Evolutionary conservation across 2,888 invertebrate genomes (phyloP).

Genomic region (Drosophila nr. medialis): DNA sequence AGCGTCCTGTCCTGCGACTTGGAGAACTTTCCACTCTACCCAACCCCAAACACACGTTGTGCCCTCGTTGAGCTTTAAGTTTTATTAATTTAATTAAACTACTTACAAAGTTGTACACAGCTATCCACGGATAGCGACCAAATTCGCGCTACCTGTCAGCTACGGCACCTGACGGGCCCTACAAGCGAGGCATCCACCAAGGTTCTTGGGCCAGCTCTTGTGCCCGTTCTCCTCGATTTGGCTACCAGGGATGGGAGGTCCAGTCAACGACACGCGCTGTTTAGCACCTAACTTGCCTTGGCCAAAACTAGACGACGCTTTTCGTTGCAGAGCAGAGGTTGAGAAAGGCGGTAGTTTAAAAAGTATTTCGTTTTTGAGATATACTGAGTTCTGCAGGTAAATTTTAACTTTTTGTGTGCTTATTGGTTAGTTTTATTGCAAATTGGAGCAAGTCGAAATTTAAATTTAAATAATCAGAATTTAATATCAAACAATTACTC

Average conservation of each 20-base stretch:
- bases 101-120: conserved; percentile 74
- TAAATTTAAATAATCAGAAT: neutral
- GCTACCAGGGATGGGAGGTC: conserved; percentile 26
- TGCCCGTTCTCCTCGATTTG: neutral
- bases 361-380: conserved; percentile 32
- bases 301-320: conserved; percentile 48
- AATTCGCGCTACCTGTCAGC: conserved; percentile 49
- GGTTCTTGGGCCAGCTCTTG: neutral
- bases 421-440: too few species aligned
- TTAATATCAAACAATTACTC: neutral
- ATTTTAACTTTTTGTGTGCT: neutral
- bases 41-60: conserved; percentile 21
- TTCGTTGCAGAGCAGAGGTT: conserved; percentile 9
- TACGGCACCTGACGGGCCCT: conserved; percentile 27
- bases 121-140: conserved; percentile 65
- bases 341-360: conserved; percentile 24
- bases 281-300: conserved; percentile 75
- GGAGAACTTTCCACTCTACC: conserved; percentile 44
- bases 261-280: conserved; percentile 71
- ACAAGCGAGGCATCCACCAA: conserved; percentile 24
- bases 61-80: conserved; percentile 69
- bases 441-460: neutral
- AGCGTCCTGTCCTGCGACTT: conserved; percentile 66
- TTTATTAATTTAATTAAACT: conserved; percentile 81
- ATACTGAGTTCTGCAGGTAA: neutral